Base-by-base conservation (phyloP, 1,140 invertebrate species). In the Drosophila nigrodunni region DNA sequence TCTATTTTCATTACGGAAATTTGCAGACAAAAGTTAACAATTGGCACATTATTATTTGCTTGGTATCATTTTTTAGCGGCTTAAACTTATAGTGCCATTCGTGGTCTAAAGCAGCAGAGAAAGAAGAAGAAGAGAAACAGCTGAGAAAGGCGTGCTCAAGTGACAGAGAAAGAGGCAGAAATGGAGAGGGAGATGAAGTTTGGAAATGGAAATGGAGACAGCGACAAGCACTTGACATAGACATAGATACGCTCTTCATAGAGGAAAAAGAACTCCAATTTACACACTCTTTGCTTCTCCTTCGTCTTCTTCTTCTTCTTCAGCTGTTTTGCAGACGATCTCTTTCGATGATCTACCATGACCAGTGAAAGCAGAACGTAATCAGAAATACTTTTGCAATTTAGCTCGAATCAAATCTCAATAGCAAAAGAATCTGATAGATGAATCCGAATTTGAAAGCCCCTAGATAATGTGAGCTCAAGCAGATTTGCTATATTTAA, bases 301-400 rank as follows among this genome's bases (percentile, higher is more conserved):
- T 25, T 35, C 30, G 0, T 30, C 25, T 30, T 30, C 25, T 30
- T 30, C 25, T 30, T 30, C 25, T 30, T 30, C 25, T 30, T 30
- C 6, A 30, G 6, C 25, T 34, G 6, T 44, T 64, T 57, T 65
- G 21, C 67, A 46, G 62, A 67, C 47, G 65, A 74, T 71, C 65
- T 58, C 70, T 44, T 65, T 47, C 55, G 59, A 80, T 67, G 78
- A 80, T 83, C 67, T 70, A 54, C 65, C 65, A 60, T 73, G 74
- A 59, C 66, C 77, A 78, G 81, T 73, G 81, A 83, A 83, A 83
- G 80, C 72, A 74, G 72, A 74, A 74, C 72, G 72, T 70, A 74
- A 74, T 74, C 72, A 60, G 43, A 67, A 50, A 59, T 34, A 54
- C 64, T 68, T 30, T 41, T 15, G 50, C 21, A 37, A 57, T 54